Base-by-base conservation (phyloP, 2,888 invertebrate genomes). In the Leucoma salicis region DNA sequence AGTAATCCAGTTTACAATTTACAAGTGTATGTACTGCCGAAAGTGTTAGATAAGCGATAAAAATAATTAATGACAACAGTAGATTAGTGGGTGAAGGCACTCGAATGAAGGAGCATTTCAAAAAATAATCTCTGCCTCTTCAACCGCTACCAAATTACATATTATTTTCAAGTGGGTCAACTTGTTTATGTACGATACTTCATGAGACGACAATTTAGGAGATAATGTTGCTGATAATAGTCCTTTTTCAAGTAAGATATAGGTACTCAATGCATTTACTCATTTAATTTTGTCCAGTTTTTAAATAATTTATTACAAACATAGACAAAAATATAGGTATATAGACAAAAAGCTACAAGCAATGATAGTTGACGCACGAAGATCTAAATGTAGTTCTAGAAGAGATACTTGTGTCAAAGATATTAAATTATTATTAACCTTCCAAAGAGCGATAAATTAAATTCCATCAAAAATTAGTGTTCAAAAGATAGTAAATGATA, bases 21-120 rank as follows among this genome's bases (percentile, higher is more conserved):
- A 58, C 49, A 71, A 74, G 75, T 70, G 65, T 67, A 53, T 62
- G 66, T 66, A 63, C 67, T 78, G 77, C 82, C 86, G 71, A 86
- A 86, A 87, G 73, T 85, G 78, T 70, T 79, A 69, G 81, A 87
- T 85, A 85, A 86, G 82, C 82, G 88, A 89, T 89, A 89, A 88
- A 88, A 87, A 85, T 88, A 88, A 89, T 89, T 88, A 89, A 83
- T 85, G 82, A 80, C 86, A 81, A 80, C 82, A 78, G 68, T 74
- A 85, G 88, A 87, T 88, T 89, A 87, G 80, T 74, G 63, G 63
- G 58, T 70, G 74, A 78, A 83, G 81, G 81, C 82, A 88, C 88
- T 89, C 77, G 66, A 88, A 70, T 88, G 75, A 79, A 88, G 87
- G 82, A 88, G 85, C 82, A 82, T 85, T 88, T 83, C 79, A 84